Percentiles rank a stretch among this genome's conserved stretches.
Conservation (phyloP, 2,888 invertebrate genomes). For the Balanococcus diminutus region DNA sequence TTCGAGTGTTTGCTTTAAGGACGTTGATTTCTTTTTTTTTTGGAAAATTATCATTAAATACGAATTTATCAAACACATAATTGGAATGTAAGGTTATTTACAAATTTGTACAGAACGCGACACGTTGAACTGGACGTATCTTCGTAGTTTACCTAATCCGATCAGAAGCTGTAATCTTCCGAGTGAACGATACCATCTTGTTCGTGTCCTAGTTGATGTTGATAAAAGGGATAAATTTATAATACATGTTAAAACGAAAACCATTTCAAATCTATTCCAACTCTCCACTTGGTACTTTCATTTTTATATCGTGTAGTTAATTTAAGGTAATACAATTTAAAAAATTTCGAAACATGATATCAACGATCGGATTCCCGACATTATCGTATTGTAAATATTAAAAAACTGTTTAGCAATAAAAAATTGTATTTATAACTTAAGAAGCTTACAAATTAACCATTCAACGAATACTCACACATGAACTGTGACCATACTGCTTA, state of each 20-base stretch:
- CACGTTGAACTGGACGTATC: neutral
- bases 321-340: neutral
- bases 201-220: neutral
- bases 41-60: neutral
- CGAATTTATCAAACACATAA: neutral
- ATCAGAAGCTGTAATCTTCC: neutral
- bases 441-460: constrained; percentile 54
- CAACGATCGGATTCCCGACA: neutral
- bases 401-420: constrained; percentile 53
- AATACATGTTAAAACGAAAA: neutral
- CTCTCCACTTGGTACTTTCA: neutral
- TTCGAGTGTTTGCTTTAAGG: neutral
- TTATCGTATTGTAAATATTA: constrained; percentile 40
- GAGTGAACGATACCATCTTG: neutral
- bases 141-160: neutral
- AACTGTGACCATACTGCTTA: constrained; percentile 49
- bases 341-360: neutral
- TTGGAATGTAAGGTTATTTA: constrained; percentile 38
- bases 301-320: neutral
- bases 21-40: neutral
- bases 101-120: constrained; percentile 27
- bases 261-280: neutral
- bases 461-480: constrained; percentile 53
- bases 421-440: constrained; percentile 54
- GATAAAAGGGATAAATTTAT: neutral